These are phyloP conservation scores for Cyprinella venusta DNA, from an alignment of 2,797 vertebrate species.

Conservation along the genomic window DNA sequence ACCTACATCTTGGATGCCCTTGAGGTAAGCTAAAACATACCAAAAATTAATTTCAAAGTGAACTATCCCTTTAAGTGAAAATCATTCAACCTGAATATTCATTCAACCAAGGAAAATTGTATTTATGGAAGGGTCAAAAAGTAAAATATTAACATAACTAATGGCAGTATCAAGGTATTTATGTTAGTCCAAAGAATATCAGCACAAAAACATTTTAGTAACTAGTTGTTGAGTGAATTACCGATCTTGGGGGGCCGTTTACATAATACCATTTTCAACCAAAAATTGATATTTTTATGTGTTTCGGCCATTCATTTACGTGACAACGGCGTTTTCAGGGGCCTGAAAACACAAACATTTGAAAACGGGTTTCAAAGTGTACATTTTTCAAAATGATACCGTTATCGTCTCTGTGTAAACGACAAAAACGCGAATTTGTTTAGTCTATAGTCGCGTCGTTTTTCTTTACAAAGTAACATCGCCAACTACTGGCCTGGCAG, in stretches of 20 bases:
- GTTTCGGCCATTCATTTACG: background rate
- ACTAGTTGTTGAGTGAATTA: background rate
- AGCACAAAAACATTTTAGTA: background rate
- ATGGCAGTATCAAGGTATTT: background rate
- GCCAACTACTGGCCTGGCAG: no score
- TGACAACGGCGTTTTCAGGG: background rate
- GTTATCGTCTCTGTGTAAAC: background rate
- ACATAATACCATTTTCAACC: background rate
- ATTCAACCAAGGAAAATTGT: background rate
- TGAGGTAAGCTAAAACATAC: no score
- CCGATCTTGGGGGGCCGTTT: background rate
- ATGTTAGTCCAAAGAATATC: background rate
- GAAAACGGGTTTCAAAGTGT: background rate
- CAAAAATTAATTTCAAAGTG: no score
- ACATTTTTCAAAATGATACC: background rate
- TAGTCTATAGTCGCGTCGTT: no score
- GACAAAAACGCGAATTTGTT: no score
- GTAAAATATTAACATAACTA: background rate
- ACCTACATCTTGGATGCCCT: no score
- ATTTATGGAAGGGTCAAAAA: background rate
- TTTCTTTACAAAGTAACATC: no score
- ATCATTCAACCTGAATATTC: background rate
- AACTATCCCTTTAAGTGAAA: background rate
- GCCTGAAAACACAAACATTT: background rate
- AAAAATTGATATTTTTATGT: background rate